Conservation (phyloP, 2,797 vertebrate genomes). For the Micropoecilia bifurca region DNA sequence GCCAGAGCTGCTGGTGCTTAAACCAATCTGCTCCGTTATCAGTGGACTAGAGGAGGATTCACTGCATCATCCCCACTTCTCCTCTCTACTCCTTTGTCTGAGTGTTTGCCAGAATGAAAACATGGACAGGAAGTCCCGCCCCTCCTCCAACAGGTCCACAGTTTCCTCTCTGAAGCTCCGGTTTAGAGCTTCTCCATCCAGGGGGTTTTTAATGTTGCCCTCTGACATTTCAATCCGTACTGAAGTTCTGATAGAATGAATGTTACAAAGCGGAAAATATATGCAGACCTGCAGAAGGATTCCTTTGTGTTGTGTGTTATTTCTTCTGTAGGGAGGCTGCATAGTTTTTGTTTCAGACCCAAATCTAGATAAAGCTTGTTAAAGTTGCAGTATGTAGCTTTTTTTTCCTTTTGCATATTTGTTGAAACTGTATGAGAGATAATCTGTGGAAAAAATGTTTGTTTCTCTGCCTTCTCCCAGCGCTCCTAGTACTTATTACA, state of each 20-base stretch:
- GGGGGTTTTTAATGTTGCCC: conserved; percentile 45
- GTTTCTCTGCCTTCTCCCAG: no score
- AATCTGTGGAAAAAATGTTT: no score
- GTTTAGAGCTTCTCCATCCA: conserved; percentile 35
- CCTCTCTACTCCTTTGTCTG: neutral
- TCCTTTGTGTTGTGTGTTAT: conserved; percentile 35
- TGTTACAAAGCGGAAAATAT: conserved; percentile 78
- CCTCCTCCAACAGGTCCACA: no score
- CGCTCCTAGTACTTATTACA: no score
- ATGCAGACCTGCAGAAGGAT: conserved; percentile 76
- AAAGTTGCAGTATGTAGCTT: no score
- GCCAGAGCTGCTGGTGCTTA: conserved; percentile 24
- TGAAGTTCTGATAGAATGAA: conserved; percentile 75
- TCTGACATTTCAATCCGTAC: conserved; percentile 64
- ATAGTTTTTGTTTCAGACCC: neutral
- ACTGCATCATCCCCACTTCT: neutral
- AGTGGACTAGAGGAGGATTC: conserved; percentile 27
- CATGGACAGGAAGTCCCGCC: conserved; percentile 20
- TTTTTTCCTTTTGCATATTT: no score
- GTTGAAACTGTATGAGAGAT: no score
- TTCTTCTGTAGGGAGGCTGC: neutral
- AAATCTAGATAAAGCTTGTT: neutral
- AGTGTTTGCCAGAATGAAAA: conserved; percentile 33
- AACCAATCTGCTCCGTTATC: conserved; percentile 23
- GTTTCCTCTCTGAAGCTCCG: neutral